A percentile compares a stretch with the other conserved stretches of the same genome.
Conservation (phyloP, 2,797 vertebrate genomes). For the Myripristis jacobus region DNA sequence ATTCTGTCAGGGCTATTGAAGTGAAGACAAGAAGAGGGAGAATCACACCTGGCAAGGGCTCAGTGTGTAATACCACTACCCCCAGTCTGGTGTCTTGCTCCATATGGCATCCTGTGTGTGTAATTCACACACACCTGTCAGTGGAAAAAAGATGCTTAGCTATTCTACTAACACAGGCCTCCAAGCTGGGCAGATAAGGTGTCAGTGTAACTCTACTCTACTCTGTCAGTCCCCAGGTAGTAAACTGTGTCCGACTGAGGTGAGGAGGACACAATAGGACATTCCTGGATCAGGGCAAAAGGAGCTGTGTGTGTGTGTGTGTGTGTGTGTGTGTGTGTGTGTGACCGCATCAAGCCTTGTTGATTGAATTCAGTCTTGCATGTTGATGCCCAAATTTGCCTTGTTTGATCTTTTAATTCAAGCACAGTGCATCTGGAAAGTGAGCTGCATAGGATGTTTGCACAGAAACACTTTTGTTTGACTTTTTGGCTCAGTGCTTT, state of each 20-base stretch:
- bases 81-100: constrained; percentile 58
- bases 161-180: constrained; percentile 45
- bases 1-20: background rate
- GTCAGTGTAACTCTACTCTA: constrained; percentile 71
- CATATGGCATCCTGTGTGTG: constrained; percentile 57
- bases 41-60: constrained; percentile 47
- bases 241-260: constrained; percentile 46
- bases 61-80: constrained; percentile 37
- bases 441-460: background rate
- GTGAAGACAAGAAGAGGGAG: constrained; percentile 7
- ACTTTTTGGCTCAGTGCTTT: constrained; percentile 9
- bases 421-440: background rate
- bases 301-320: constrained; percentile 4
- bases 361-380: constrained; percentile 14
- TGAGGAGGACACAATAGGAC: constrained; percentile 41
- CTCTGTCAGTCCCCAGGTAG: constrained; percentile 60
- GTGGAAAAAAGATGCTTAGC: constrained; percentile 55
- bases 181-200: constrained; percentile 59
- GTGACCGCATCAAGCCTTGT: constrained; percentile 19
- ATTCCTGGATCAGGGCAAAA: constrained; percentile 31
- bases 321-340: constrained; percentile 11
- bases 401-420: constrained; percentile 39
- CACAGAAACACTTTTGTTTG: background rate
- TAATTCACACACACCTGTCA: constrained; percentile 53
- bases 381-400: constrained; percentile 12